Evolutionary conservation across 2,888 invertebrate genomes (phyloP).

Genomic region (Dendrolimus houi): DNA sequence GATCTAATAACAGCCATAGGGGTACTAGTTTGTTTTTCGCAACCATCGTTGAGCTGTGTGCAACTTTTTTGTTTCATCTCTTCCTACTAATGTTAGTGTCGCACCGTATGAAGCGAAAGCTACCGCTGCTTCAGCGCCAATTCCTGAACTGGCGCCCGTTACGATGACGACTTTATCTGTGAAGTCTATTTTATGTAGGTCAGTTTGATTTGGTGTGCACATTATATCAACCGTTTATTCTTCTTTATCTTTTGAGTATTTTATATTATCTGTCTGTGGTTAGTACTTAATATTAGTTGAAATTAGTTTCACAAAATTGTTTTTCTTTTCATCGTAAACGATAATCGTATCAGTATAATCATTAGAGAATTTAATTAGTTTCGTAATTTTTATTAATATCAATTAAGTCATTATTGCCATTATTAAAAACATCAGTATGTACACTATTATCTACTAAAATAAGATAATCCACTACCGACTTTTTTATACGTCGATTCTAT

Average conservation of each 20-base stretch:
- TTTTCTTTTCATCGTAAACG: no score
- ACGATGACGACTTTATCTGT: constrained; percentile 38
- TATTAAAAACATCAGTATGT: no score
- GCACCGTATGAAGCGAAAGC: constrained; percentile 31
- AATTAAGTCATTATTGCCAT: no score
- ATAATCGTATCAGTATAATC: no score
- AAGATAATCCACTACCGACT: no score
- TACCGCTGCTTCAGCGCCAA: constrained; percentile 38
- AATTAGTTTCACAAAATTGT: not conserved
- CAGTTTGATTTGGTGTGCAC: no score
- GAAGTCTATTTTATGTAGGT: constrained; percentile 22
- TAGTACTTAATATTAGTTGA: not conserved
- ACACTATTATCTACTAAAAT: no score
- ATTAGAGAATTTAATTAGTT: no score
- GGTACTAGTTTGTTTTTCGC: constrained; percentile 16
- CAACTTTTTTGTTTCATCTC: constrained; percentile 27
- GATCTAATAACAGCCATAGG: constrained; percentile 24
- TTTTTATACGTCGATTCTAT: not conserved
- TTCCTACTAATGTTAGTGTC: constrained; percentile 29
- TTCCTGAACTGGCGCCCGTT: constrained; percentile 44
- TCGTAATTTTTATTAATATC: no score
- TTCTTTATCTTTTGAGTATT: no score
- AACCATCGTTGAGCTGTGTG: constrained; percentile 28
- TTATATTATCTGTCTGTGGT: no score
- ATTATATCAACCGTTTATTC: no score